Percentiles rank a stretch among this genome's conserved stretches.
These are phyloP conservation scores for Muscina levida DNA, from an alignment of 2,888 invertebrate genomes.

Conservation along the genomic window DNA sequence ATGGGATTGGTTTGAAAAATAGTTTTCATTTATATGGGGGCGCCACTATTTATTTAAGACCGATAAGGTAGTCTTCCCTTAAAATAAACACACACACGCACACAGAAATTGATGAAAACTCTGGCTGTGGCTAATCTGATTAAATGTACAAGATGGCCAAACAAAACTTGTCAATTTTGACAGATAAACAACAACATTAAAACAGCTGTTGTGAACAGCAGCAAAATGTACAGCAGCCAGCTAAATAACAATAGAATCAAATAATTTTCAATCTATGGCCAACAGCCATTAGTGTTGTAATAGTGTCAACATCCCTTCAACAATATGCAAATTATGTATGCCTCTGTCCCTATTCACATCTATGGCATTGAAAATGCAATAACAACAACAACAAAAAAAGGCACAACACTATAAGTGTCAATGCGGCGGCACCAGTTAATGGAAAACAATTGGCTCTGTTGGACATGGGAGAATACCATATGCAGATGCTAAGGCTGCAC, in stretches of 20 bases:
- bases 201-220: too few relatives aligned
- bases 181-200: constrained; percentile 44
- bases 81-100: constrained; percentile 10
- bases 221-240: not conserved
- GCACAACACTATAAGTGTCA: constrained; percentile 1
- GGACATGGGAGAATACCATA: not conserved
- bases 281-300: not conserved
- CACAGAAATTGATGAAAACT: not conserved
- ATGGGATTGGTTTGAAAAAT: too few relatives aligned
- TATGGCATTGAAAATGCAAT: not conserved
- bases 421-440: constrained; percentile 17
- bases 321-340: constrained; percentile 52
- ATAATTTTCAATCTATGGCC: not conserved
- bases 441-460: constrained; percentile 2
- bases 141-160: constrained; percentile 35
- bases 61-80: not conserved
- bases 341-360: constrained; percentile 21
- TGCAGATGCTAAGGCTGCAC: constrained; percentile 11
- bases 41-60: constrained; percentile 10
- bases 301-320: constrained; percentile 23
- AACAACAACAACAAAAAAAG: too few relatives aligned
- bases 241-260: not conserved
- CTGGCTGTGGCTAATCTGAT: not conserved
- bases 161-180: constrained; percentile 51
- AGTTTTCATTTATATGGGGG: too few relatives aligned